Percentiles rank a stretch among this genome's conserved stretches.
Evolutionary conservation across 2,113 vertebrate species (phyloP).

Genomic region (Notarius lentiginosus): DNA sequence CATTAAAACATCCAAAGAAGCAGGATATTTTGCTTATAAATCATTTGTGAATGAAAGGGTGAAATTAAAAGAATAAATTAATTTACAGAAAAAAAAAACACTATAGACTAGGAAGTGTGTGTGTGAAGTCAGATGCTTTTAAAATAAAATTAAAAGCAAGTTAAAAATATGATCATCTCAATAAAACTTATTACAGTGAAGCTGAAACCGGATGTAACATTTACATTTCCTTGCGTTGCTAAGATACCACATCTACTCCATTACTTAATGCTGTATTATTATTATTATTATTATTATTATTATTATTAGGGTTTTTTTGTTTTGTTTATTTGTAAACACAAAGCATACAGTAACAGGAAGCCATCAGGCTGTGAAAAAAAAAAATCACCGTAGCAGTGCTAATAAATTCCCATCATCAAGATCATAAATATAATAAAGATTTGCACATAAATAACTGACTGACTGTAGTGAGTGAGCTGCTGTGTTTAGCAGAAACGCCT

Average conservation of each 20-base stretch:
- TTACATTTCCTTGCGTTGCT: background rate
- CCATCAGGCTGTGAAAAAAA: background rate
- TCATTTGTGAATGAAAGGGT: too few relatives aligned
- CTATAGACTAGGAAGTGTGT: too few relatives aligned
- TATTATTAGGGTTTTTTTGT: background rate
- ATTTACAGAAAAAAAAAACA: too few relatives aligned
- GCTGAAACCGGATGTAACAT: background rate
- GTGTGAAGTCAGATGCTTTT: too few relatives aligned
- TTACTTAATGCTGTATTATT: background rate
- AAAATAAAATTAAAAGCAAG: too few relatives aligned
- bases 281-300: constrained; percentile 1
- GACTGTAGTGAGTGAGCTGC: background rate
- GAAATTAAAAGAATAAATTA: too few relatives aligned
- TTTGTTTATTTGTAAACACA: background rate
- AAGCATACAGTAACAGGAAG: background rate
- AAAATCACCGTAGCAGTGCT: background rate
- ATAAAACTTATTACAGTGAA: background rate
- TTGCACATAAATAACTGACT: background rate
- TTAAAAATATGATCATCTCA: background rate
- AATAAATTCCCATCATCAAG: background rate
- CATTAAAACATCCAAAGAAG: too few relatives aligned
- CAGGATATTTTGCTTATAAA: too few relatives aligned
- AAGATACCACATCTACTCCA: background rate
- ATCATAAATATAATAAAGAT: background rate
- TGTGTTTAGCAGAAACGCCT: constrained; percentile 17